Evolutionary conservation across 2,113 vertebrate species (phyloP).

Genomic region (Pungitius pungitius): DNA sequence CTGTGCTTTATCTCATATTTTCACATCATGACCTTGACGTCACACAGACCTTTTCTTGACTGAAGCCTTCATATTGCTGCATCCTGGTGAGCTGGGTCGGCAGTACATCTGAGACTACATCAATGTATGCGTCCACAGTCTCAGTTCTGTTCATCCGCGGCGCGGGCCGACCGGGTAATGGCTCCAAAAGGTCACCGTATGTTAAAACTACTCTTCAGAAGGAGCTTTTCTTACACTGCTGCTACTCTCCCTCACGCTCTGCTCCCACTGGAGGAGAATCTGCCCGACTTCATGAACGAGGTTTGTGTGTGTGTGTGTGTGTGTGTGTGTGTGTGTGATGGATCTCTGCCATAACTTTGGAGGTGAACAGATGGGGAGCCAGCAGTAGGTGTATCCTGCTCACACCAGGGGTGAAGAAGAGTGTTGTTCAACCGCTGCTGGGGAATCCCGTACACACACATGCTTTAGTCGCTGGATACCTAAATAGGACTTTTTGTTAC

Average conservation of each 20-base stretch:
- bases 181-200: background rate
- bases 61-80: background rate
- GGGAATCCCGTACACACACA: slow-evolving; percentile 46
- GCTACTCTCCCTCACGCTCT: slow-evolving; percentile 10
- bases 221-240: slow-evolving; percentile 5
- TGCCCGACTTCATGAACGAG: slow-evolving; percentile 54
- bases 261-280: slow-evolving; percentile 34
- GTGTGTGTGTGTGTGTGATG: slow-evolving; percentile 42
- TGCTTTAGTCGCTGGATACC: too few relatives aligned
- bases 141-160: background rate
- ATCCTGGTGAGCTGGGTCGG: background rate
- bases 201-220: slow-evolving; percentile 27
- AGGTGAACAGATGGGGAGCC: slow-evolving; percentile 68
- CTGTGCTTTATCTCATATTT: background rate
- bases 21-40: background rate
- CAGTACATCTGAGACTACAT: background rate
- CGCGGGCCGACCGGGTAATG: background rate
- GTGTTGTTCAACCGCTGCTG: slow-evolving; percentile 58
- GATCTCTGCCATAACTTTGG: slow-evolving; percentile 54
- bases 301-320: slow-evolving; percentile 22
- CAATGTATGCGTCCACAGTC: background rate
- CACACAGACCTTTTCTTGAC: background rate
- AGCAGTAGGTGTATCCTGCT: slow-evolving; percentile 63
- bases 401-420: slow-evolving; percentile 58
- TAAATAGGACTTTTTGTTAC: too few relatives aligned